Base-by-base conservation (phyloP, 2,113 vertebrate genomes). In the Odontophorus gujanensis region DNA sequence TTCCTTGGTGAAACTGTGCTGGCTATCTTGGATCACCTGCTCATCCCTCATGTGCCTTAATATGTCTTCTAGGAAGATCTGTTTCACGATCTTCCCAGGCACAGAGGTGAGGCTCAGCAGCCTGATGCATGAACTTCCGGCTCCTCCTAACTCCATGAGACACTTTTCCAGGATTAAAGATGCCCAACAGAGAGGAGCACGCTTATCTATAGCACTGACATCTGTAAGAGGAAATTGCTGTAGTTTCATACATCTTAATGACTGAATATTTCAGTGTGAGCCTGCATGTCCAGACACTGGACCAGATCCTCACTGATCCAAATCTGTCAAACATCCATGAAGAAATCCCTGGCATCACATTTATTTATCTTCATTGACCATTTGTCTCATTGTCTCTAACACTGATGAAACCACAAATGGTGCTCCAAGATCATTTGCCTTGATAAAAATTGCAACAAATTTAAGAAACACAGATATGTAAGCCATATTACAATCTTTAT, bases 351-450 rank as follows among this genome's bases (percentile, higher is more conserved):
- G 90, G 91, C 94, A 94, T 53, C 40, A 38, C 57, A 50, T 89
- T 96, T 91, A 85, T 95, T 97, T 94, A 91, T 96, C 73, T 87
- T 96, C 83, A 92, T 83, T 0, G 0, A 95, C 89, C 83, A 78
- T 92, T 96, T 95, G 81, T 94, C 57, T 95, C 87, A 92, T 95
- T 95, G 94, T 96, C 85, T 91, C 48, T 90, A 81, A 77, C 75
- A 92, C 15, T 67, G 68, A 81, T 88, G 85, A 94, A 95, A 95
- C 94, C 89, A 95, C 91, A 94, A 96, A 87, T 45, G 87, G 61
- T 45, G 18, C 53, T 88, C 65, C 82, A 75, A 91, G 87, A 95
- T 90, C 22, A 85, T 92, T 87, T 81, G 72, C 81, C 66, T 94
- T 3, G 81, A 90, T 94, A 95, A 90, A 92, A 95, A 85, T 75